Percentiles rank a stretch among this genome's conserved stretches.
These are phyloP conservation scores for Sclerodermus sp. DNA, from an alignment of 2,888 invertebrate species.

Conservation along the genomic window DNA sequence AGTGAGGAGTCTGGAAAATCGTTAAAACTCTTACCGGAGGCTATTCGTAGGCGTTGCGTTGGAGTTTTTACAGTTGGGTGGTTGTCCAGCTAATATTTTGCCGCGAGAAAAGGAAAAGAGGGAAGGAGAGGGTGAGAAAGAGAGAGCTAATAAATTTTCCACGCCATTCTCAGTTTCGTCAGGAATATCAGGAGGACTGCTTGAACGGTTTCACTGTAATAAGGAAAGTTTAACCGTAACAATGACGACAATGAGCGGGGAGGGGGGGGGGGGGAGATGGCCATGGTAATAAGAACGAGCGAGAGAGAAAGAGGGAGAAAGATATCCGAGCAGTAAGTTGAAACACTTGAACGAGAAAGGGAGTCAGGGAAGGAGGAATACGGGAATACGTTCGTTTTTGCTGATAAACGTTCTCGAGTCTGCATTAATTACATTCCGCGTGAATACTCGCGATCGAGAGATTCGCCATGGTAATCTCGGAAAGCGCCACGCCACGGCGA, in stretches of 20 bases:
- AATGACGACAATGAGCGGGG: slow-evolving; percentile 13
- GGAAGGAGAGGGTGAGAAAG: slow-evolving; percentile 5
- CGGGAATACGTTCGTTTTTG: slow-evolving; percentile 25
- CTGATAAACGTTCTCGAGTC: slow-evolving; percentile 23
- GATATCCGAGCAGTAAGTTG: too few species aligned
- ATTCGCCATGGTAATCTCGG: slow-evolving; percentile 32
- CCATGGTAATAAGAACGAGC: too few species aligned
- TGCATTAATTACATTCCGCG: slow-evolving; percentile 49
- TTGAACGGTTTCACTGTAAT: slow-evolving; percentile 20
- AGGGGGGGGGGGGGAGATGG: slow-evolving; percentile 9
- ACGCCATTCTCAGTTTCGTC: too few species aligned
- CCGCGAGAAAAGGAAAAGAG: slow-evolving; percentile 1
- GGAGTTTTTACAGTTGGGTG: too few species aligned
- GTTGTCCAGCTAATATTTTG: not conserved
- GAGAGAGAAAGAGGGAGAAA: too few species aligned
- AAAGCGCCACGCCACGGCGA: slow-evolving; percentile 11
- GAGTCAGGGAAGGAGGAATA: not conserved
- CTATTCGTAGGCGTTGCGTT: too few species aligned
- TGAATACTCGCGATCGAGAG: slow-evolving; percentile 38
- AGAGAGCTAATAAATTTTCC: too few species aligned
- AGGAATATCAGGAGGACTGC: too few species aligned
- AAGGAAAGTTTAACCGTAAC: slow-evolving; percentile 29
- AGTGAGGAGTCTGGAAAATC: slow-evolving; percentile 32
- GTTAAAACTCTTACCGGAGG: slow-evolving; percentile 11
- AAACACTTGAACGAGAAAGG: too few species aligned